Percentiles rank a stretch among this genome's conserved stretches.
Conservation (phyloP, 2,113 vertebrate genomes). For the Hypomesus transpacificus region DNA sequence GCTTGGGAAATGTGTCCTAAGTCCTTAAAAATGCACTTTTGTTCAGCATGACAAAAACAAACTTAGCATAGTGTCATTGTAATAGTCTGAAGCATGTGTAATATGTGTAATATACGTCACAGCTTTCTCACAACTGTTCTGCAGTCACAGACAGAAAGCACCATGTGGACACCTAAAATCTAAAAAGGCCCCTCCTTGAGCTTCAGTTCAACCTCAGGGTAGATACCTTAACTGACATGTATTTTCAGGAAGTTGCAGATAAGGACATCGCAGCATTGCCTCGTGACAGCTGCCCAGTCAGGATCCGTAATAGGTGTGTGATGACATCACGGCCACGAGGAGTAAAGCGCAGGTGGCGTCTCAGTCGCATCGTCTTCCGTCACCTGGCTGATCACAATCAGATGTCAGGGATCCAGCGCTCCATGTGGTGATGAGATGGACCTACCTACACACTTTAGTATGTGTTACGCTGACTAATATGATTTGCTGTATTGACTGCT, state of each 20-base stretch:
- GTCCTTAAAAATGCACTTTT: too few species aligned
- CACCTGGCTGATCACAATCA: slow-evolving; percentile 90
- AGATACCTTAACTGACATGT: not conserved
- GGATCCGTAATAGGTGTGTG: slow-evolving; percentile 91
- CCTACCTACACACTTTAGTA: not conserved
- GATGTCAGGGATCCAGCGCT: slow-evolving; percentile 87
- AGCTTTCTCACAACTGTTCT: not conserved
- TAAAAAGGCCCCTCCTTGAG: not conserved
- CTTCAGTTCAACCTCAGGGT: too few species aligned
- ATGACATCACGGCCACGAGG: slow-evolving; percentile 89
- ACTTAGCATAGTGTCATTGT: too few species aligned
- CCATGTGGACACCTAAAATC: not conserved
- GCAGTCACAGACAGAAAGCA: not conserved
- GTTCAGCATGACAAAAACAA: too few species aligned
- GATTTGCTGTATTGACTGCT: not conserved
- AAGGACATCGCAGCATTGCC: slow-evolving; percentile 86
- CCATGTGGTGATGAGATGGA: slow-evolving; percentile 80
- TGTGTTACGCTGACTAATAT: not conserved
- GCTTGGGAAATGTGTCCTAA: too few species aligned
- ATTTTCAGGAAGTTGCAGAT: slow-evolving; percentile 82
- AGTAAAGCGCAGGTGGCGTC: slow-evolving; percentile 85
- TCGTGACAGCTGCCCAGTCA: slow-evolving; percentile 86
- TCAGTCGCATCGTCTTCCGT: slow-evolving; percentile 92
- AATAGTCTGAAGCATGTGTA: too few species aligned
- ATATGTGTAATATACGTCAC: not conserved